Evolutionary conservation across 1,140 invertebrate genomes (phyloP).

Genomic region (Lutraria rhynchaena): DNA sequence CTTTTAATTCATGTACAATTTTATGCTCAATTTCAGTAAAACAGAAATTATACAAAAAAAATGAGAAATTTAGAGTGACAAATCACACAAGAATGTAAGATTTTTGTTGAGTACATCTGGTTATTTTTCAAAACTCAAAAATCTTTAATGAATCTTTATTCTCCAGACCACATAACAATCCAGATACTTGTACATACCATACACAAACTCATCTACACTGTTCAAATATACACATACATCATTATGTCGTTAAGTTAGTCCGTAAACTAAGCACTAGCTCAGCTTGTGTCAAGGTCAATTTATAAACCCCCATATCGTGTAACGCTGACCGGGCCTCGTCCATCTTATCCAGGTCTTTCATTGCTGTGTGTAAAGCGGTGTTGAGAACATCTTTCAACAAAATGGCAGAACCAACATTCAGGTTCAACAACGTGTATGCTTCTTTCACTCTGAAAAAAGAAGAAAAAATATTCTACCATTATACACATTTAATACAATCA

Average conservation of each 20-base stretch:
- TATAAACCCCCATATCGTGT: constrained; percentile 86
- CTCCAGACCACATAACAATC: neutral
- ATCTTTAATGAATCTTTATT: too few relatives aligned
- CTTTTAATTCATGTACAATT: too few relatives aligned
- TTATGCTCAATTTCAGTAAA: too few relatives aligned
- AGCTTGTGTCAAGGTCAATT: constrained; percentile 82
- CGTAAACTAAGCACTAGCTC: constrained; percentile 48
- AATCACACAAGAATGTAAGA: too few relatives aligned
- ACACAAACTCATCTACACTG: too few relatives aligned
- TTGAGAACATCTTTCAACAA: constrained; percentile 88
- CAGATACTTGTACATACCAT: neutral
- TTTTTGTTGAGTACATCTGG: too few relatives aligned
- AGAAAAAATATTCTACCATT: neutral
- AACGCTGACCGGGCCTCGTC: constrained; percentile 83
- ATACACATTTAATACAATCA: too few relatives aligned
- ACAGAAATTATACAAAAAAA: too few relatives aligned
- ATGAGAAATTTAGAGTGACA: too few relatives aligned
- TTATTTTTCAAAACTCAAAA: too few relatives aligned
- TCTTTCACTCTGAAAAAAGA: constrained; percentile 88
- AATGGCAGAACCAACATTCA: constrained; percentile 89
- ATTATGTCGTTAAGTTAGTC: constrained; percentile 43
- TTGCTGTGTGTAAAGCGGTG: constrained; percentile 64
- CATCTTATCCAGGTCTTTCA: constrained; percentile 77
- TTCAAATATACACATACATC: too few relatives aligned
- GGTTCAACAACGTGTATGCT: constrained; percentile 89